These are phyloP conservation scores for Pseudonaja textilis DNA, from an alignment of 2,113 vertebrate species.

Conservation along the genomic window DNA sequence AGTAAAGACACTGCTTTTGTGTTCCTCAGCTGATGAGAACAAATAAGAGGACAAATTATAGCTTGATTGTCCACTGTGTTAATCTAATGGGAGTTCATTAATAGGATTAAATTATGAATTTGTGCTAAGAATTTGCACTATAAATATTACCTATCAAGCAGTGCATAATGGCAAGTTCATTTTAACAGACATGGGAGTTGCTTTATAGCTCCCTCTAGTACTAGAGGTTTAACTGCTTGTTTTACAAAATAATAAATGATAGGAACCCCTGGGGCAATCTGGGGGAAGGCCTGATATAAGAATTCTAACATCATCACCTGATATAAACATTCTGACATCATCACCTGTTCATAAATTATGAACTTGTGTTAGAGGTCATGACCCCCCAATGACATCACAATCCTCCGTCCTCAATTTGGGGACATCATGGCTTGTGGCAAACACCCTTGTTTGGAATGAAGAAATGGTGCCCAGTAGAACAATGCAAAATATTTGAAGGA, in stretches of 20 bases:
- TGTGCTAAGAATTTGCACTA: neutral
- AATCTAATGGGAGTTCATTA: neutral
- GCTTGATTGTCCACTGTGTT: neutral
- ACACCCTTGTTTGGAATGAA: neutral
- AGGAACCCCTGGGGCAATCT: neutral
- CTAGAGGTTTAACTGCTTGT: neutral
- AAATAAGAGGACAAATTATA: conserved; percentile 1
- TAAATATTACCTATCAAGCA: neutral
- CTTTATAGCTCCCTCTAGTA: neutral
- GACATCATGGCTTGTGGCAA: neutral
- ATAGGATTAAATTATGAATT: neutral
- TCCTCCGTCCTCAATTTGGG: neutral
- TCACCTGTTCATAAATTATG: neutral
- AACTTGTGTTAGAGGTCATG: neutral
- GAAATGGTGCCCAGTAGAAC: neutral
- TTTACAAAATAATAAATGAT: neutral
- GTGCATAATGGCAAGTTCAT: neutral
- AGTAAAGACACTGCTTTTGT: neutral
- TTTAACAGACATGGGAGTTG: neutral
- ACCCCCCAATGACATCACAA: neutral
- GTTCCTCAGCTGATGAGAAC: neutral
- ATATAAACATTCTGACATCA: neutral
- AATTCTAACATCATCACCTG: neutral
- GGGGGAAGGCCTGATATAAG: neutral
- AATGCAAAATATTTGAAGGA: neutral